phyloP scores from a whole-genome alignment of 2,113 vertebrate genomes.

The Miniopterus natalensis region DNA sequence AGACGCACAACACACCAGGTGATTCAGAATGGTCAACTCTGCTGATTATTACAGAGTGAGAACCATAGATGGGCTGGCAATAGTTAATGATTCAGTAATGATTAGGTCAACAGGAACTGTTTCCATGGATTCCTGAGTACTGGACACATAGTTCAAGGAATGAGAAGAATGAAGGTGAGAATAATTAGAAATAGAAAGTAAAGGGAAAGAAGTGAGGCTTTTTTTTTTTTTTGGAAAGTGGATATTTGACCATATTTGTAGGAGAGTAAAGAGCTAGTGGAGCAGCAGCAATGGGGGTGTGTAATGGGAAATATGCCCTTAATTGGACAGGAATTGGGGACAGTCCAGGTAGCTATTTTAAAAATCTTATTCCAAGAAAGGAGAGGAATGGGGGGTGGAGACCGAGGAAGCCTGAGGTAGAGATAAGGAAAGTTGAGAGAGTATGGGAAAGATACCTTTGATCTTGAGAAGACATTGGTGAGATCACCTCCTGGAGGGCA shows the following conservation, averaged over 20 bases:
- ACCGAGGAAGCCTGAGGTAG: neutral
- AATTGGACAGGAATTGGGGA: neutral
- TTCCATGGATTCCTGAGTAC: neutral
- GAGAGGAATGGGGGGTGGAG: neutral
- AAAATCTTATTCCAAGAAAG: neutral
- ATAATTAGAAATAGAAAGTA: neutral
- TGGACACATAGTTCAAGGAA: neutral
- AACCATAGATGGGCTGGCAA: neutral
- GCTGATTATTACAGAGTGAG: neutral
- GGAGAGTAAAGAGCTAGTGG: neutral
- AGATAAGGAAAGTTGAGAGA: neutral
- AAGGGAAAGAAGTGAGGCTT: neutral
- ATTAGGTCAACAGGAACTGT: neutral
- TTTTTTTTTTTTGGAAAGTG: neutral
- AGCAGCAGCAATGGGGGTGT: neutral
- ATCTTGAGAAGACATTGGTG: neutral
- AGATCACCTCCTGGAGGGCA: neutral
- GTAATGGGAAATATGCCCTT: neutral
- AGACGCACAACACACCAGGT: neutral
- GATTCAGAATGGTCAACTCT: neutral
- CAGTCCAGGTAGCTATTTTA: neutral
- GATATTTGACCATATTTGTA: neutral
- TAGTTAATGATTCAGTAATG: neutral
- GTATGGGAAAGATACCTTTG: neutral
- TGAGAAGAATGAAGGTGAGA: conserved; percentile 8